phyloP scores from a whole-genome alignment of 2,797 vertebrate genomes.

The Pipistrellus pipistrellus region DNA sequence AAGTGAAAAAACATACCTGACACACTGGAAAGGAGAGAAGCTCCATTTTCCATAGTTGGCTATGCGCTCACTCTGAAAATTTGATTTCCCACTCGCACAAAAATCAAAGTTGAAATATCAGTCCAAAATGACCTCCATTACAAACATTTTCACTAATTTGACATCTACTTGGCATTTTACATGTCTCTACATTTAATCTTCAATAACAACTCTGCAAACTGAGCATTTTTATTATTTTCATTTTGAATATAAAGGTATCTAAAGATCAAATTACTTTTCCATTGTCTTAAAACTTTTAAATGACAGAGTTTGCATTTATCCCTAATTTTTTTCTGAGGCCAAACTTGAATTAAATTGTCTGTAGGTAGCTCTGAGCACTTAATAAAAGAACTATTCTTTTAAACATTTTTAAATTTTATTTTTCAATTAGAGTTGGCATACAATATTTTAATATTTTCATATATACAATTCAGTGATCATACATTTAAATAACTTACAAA shows the following conservation, averaged over 20 bases:
- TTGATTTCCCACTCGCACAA: neutral
- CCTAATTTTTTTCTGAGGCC: neutral
- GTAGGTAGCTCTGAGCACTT: neutral
- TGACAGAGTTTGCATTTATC: neutral
- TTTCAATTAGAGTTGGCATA: neutral
- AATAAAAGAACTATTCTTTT: neutral
- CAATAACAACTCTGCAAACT: neutral
- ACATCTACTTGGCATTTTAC: neutral
- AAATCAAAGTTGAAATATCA: neutral
- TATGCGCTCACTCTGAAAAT: neutral
- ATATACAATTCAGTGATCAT: neutral
- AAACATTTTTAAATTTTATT: neutral
- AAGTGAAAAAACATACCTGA: neutral
- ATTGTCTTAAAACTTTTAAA: neutral
- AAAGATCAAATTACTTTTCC: neutral
- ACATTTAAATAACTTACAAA: neutral
- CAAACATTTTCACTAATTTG: neutral
- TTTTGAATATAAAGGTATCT: neutral
- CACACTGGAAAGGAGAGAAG: neutral
- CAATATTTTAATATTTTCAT: neutral
- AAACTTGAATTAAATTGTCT: neutral
- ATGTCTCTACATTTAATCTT: neutral
- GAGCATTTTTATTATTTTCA: neutral
- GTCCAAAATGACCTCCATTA: neutral
- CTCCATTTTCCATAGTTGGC: neutral